phyloP scores from a whole-genome alignment of 2,797 vertebrate genomes.

The Alcedo quadribrachys region DNA sequence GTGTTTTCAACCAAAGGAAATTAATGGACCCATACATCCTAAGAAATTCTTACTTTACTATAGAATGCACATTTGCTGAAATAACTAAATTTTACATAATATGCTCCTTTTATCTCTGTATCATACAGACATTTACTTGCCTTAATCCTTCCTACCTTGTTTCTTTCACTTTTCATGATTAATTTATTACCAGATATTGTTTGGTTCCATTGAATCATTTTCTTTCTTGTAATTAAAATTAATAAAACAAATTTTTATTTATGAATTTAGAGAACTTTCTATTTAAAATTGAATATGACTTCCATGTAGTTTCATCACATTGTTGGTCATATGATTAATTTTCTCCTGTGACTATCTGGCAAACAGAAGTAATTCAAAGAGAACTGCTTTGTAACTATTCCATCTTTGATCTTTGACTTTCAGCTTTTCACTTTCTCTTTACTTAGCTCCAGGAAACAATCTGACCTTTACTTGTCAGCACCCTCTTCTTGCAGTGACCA shows the following conservation, averaged over 20 bases:
- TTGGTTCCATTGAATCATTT: neutral
- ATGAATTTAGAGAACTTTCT: neutral
- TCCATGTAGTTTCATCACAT: neutral
- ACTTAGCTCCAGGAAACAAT: neutral
- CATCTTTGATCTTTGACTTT: neutral
- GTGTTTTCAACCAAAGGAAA: conserved; percentile 3
- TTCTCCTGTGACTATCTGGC: neutral
- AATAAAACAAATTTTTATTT: neutral
- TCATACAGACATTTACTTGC: neutral
- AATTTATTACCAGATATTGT: neutral
- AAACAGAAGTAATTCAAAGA: neutral
- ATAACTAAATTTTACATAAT: conserved; percentile 19
- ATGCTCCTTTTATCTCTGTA: neutral
- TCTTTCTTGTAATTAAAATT: neutral
- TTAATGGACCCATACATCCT: conserved; percentile 9
- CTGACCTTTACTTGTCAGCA: neutral
- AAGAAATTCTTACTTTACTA: conserved; percentile 5
- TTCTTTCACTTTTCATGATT: conserved; percentile 8
- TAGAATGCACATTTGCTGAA: neutral
- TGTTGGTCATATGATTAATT: neutral
- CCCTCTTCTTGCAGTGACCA: neutral
- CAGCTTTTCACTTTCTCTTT: neutral
- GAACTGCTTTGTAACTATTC: neutral
- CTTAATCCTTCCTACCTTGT: neutral
- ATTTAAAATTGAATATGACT: neutral